phyloP scores from a whole-genome alignment of 2,113 vertebrate genomes.

The Mustelus asterias region DNA sequence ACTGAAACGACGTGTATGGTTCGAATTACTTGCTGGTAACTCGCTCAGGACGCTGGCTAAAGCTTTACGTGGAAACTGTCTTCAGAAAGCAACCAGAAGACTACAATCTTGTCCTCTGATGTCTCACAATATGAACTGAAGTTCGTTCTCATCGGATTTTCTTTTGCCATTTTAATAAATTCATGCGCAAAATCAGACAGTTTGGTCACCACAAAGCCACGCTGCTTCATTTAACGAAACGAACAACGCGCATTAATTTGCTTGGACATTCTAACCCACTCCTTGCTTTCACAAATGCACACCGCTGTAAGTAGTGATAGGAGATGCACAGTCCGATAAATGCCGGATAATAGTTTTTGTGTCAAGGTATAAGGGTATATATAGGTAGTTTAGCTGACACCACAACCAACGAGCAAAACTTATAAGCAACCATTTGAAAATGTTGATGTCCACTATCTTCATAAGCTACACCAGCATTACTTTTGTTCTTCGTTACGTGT shows the following conservation, averaged over 20 bases:
- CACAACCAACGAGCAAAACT: not conserved
- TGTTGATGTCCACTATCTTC: not conserved
- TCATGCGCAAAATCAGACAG: not conserved
- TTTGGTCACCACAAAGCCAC: not conserved
- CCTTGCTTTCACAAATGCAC: not conserved
- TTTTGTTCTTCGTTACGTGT: not conserved
- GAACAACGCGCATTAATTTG: not conserved
- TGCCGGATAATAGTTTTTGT: not conserved
- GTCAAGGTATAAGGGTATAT: not conserved
- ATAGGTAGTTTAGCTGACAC: not conserved
- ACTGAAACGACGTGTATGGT: not conserved
- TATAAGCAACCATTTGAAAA: not conserved
- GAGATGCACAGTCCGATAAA: not conserved
- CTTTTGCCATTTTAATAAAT: not conserved
- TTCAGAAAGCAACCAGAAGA: not conserved
- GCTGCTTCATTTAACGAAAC: not conserved
- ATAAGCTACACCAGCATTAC: not conserved
- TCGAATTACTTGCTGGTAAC: not conserved
- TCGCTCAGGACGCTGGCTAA: not conserved
- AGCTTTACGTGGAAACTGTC: not conserved
- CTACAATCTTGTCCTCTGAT: not conserved
- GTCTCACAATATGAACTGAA: not conserved
- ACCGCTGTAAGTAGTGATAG: not conserved
- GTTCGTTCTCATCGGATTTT: not conserved
- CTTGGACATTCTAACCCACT: not conserved